Evolutionary conservation across 2,888 invertebrate genomes (phyloP), one percentile per base, ranked within the genome.

Genomic region (Netelia inedita): DNA sequence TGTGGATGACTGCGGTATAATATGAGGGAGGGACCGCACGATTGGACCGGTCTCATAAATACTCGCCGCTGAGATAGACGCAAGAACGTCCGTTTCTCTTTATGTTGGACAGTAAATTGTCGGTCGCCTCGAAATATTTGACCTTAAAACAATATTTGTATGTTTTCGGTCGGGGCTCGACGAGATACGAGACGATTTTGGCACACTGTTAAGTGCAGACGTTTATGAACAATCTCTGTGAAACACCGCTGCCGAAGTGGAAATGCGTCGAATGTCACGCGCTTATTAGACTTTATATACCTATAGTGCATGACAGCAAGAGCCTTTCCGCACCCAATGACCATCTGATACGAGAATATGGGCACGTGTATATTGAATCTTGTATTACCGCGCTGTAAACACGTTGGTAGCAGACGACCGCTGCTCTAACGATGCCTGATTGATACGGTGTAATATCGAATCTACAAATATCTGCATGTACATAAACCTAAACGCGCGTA

Each of bases 361-460:
- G 35, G 46, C 35, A 35, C n/a, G 28, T 66, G 53, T 50, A 23
- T 53, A 41, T 65, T 35, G 71, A 65, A 50, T 65, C 75, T 76
- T 66, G 72, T 75, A 72, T 66, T 59, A 69, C 71, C 50, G 57
- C 57, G 71, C 71, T 83, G 79, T 79, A 75, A 83, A 80, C 83
- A 72, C n/a, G 28, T 59, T 75, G 57, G 63, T 65, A 53, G 73
- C 69, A 74, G 72, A 69, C n/a, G 55, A 69, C 55, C 80, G 53
- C 61, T 61, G 76, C 53, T 73, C 72, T 68, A 72, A 72, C 73
- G 78, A 78, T 78, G 68, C 78, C 63, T 78, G 84, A 81, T 84
- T 78, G 78, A 84, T 84, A 78, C 73, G 68, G 66, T 69, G 69
- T 63, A 74, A 84, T 84, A 81, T 73, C 68, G 81, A 78, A 78